Conservation (phyloP, 2,888 invertebrate genomes). For the Hypomecis atomaria region DNA sequence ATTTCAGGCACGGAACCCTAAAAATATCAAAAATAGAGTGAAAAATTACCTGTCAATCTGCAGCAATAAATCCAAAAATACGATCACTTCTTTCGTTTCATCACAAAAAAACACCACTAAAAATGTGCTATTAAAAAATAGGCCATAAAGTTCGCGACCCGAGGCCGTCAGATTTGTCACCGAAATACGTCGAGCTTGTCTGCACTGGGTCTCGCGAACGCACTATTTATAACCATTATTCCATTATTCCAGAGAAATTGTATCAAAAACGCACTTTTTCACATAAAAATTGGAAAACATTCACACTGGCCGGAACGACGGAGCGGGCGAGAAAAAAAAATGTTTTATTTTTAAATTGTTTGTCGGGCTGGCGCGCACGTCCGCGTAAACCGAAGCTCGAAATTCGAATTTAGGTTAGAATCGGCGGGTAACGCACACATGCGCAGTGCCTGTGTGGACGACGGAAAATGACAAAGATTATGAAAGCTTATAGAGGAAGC, state of each 20-base stretch:
- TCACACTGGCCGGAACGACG: constrained; percentile 17
- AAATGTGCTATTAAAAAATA: constrained; percentile 44
- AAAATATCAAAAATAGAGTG: background rate
- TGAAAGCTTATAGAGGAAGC: constrained; percentile 23
- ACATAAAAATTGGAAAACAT: constrained; percentile 37
- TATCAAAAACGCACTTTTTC: constrained; percentile 37
- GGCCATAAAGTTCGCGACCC: constrained; percentile 40
- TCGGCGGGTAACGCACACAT: constrained; percentile 66
- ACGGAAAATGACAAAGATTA: constrained; percentile 60
- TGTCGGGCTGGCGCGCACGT: constrained; percentile 72
- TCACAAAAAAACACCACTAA: constrained; percentile 50
- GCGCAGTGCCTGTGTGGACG: constrained; percentile 49
- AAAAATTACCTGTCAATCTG: constrained; percentile 22
- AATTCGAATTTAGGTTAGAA: constrained; percentile 83
- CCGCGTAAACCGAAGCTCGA: constrained; percentile 70
- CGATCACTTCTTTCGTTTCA: constrained; percentile 58
- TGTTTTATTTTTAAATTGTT: constrained; percentile 75
- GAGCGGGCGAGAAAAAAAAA: constrained; percentile 49
- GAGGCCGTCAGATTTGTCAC: constrained; percentile 66
- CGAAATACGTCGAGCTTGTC: constrained; percentile 60
- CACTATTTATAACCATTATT: constrained; percentile 72
- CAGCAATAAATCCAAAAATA: constrained; percentile 29
- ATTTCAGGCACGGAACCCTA: background rate
- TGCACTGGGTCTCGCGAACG: constrained; percentile 46
- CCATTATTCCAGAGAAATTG: constrained; percentile 35